Percentiles rank a stretch among this genome's conserved stretches.
Evolutionary conservation across 2,113 vertebrate genomes (phyloP).

Genomic region (Callospermophilus lateralis): DNA sequence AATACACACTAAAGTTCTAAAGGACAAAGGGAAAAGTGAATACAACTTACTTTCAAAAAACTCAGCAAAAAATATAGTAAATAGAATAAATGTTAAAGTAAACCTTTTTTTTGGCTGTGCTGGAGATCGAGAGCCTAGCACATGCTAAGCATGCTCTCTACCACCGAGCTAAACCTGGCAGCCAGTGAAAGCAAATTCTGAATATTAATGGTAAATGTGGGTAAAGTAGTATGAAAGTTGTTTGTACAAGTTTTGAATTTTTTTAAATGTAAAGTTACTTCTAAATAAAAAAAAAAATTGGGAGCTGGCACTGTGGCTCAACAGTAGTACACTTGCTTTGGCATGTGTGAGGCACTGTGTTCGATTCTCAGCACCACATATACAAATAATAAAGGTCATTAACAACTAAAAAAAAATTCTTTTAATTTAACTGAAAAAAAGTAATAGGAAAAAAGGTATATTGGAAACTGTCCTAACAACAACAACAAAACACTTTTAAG

Average conservation of each 20-base stretch:
- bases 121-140: neutral
- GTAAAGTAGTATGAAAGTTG: neutral
- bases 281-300: neutral
- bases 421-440: neutral
- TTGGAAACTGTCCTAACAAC: conserved; percentile 12
- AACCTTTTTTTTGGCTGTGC: neutral
- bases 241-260: conserved; percentile 10
- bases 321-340: no score
- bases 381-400: no score
- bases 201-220: neutral
- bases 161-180: neutral
- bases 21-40: neutral
- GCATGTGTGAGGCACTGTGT: no score
- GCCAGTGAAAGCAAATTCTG: neutral
- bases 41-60: neutral
- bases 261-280: conserved; percentile 20
- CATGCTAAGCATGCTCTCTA: neutral
- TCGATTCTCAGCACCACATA: no score
- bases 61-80: conserved; percentile 32
- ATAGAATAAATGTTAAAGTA: conserved; percentile 27
- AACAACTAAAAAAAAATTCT: no score
- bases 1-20: conserved; percentile 1
- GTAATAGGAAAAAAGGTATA: conserved; percentile 3
- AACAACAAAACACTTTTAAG: neutral
- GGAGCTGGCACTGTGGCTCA: no score